A percentile compares a stretch with the other conserved stretches of the same genome.
Evolutionary conservation across 2,797 vertebrate genomes (phyloP).

Genomic region (Orestias chungarensis): DNA sequence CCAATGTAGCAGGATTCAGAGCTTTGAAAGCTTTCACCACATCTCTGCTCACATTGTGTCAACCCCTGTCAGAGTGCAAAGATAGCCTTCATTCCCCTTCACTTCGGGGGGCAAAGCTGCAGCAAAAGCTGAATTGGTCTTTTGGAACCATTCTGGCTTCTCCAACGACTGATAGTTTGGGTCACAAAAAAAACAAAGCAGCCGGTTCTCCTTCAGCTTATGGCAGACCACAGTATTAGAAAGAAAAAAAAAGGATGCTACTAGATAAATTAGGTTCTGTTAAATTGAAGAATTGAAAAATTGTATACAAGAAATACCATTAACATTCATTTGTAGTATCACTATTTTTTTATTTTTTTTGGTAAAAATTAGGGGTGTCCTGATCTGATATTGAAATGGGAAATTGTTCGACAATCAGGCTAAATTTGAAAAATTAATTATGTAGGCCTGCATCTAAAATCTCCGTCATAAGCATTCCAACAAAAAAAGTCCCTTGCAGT

Average conservation of each 20-base stretch:
- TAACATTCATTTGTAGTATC: no score
- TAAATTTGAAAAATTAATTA: no score
- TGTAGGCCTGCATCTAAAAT: no score
- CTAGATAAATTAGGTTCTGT: not conserved
- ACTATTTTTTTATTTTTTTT: no score
- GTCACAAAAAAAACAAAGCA: not conserved
- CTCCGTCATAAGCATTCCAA: no score
- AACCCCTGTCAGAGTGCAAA: constrained; percentile 2
- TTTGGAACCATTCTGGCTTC: not conserved
- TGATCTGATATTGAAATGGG: no score
- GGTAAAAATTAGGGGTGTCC: no score
- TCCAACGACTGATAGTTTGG: not conserved
- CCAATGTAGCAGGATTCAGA: not conserved
- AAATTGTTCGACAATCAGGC: no score
- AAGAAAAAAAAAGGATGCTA: not conserved
- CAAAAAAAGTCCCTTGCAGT: no score
- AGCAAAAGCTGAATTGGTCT: not conserved
- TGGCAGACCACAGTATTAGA: not conserved
- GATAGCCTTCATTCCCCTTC: constrained; percentile 4
- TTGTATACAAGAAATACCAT: no score
- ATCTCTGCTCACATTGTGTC: constrained; percentile 1
- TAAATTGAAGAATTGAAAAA: no score
- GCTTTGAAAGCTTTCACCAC: constrained; percentile 2
- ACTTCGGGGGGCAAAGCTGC: not conserved
- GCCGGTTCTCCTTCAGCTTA: not conserved